These are phyloP conservation scores for Sycophila sp. DNA, from an alignment of 1,140 invertebrate species.

Conservation along the genomic window DNA sequence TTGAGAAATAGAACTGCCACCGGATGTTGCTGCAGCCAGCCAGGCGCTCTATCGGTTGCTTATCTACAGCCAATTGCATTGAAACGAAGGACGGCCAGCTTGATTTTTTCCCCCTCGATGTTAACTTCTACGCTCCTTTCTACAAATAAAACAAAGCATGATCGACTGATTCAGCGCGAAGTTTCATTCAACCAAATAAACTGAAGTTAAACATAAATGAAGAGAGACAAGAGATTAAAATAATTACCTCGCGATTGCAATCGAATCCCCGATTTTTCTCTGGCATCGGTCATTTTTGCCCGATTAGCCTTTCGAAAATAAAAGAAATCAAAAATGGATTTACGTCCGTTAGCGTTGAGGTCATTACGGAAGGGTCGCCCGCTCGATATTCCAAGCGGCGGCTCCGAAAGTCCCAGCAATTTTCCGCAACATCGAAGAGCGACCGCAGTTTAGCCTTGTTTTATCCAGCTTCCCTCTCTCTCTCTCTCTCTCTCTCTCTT, in stretches of 20 bases:
- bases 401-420: constrained; percentile 30
- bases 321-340: constrained; percentile 6
- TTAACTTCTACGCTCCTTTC: no score
- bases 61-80: no score
- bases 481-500: background rate
- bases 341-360: background rate
- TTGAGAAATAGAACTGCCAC: constrained; percentile 6
- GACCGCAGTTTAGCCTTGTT: constrained; percentile 6
- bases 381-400: constrained; percentile 13
- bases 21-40: background rate
- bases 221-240: no score
- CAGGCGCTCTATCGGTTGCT: background rate
- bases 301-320: constrained; percentile 4
- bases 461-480: constrained; percentile 1
- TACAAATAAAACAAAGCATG: no score
- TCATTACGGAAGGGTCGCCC: background rate
- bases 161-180: no score
- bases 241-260: no score
- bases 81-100: no score
- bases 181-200: no score
- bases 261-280: no score
- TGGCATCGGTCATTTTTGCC: no score
- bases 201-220: no score
- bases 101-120: no score
- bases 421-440: constrained; percentile 39